Percentiles rank a stretch among this genome's conserved stretches.
Evolutionary conservation across 1,140 invertebrate genomes (phyloP).

Genomic region (Cataglyphis hispanica): DNA sequence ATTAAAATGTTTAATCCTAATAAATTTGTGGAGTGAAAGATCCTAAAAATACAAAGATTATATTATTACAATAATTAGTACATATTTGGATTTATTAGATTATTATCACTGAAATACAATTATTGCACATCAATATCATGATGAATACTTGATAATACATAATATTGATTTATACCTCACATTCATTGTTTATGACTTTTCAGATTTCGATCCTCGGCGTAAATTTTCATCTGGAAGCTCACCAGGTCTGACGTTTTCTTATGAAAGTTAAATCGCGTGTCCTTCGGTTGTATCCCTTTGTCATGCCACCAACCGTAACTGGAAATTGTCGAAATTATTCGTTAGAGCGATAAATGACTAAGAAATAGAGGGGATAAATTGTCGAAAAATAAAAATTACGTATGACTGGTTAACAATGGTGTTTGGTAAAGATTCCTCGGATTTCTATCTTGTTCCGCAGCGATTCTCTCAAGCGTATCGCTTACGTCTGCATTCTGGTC

Average conservation of each 20-base stretch:
- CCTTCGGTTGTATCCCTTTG: constrained; percentile 76
- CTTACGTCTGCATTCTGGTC: constrained; percentile 62
- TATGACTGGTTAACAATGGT: constrained; percentile 79
- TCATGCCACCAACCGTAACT: constrained; percentile 84
- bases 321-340: constrained; percentile 32
- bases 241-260: constrained; percentile 81
- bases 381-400: constrained; percentile 67
- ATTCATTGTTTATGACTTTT: constrained; percentile 55
- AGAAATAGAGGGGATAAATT: not conserved
- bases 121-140: not conserved
- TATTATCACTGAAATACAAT: not conserved
- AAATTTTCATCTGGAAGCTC: constrained; percentile 78
- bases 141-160: not conserved
- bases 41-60: no score
- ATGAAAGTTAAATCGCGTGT: constrained; percentile 79
- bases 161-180: not conserved
- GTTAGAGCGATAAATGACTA: not conserved
- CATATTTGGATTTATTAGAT: not conserved
- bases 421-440: constrained; percentile 73
- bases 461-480: constrained; percentile 66
- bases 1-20: no score
- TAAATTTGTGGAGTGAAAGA: no score
- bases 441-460: constrained; percentile 65
- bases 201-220: constrained; percentile 78
- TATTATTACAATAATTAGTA: no score